phyloP scores from a whole-genome alignment of 1,140 invertebrate genomes.

The Acromyrmex charruanus region DNA sequence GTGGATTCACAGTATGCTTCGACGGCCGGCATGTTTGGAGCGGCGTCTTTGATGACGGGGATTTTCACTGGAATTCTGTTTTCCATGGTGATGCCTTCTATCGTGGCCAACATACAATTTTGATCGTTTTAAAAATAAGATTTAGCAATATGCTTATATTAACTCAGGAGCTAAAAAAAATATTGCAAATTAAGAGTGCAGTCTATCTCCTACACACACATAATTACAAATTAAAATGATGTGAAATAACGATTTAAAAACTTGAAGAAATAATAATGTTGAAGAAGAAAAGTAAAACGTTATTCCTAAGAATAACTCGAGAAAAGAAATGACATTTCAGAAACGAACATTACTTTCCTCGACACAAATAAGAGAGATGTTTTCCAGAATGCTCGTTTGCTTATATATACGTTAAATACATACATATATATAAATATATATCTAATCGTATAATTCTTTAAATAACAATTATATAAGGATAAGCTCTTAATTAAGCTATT shows the following conservation, averaged over 20 bases:
- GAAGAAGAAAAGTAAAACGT: conserved; percentile 5
- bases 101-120: conserved; percentile 85
- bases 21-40: conserved; percentile 98
- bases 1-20: conserved; percentile 94
- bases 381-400: conserved; percentile 15
- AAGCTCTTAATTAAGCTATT: conserved; percentile 23
- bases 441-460: conserved; percentile 46
- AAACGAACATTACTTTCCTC: neutral
- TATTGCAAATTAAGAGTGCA: neutral
- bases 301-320: neutral
- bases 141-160: conserved; percentile 10
- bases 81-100: conserved; percentile 90
- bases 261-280: conserved; percentile 21
- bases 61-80: conserved; percentile 94
- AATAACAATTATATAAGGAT: neutral
- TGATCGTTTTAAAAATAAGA: conserved; percentile 50
- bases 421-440: conserved; percentile 21
- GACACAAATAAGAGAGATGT: conserved; percentile 3
- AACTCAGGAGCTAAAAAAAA: conserved; percentile 41
- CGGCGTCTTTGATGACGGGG: conserved; percentile 95
- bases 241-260: conserved; percentile 24
- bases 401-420: conserved; percentile 38
- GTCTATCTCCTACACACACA: neutral
- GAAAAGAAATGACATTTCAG: neutral
- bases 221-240: conserved; percentile 5